phyloP scores from a whole-genome alignment of 2,113 vertebrate species.

The Rhynchomys soricoides region DNA sequence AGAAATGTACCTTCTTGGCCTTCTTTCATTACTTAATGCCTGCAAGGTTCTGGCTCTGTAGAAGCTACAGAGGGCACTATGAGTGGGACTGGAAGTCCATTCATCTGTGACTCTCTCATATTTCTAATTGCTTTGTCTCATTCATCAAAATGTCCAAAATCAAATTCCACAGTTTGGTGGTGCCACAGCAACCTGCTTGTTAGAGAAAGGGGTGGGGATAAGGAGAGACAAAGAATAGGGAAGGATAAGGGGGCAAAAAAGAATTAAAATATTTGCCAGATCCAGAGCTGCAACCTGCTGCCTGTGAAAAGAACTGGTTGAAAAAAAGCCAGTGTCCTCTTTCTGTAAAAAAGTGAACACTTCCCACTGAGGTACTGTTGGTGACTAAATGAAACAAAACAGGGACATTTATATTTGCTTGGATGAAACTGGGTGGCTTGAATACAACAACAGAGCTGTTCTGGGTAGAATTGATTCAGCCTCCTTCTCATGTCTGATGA shows the following conservation, averaged over 20 bases:
- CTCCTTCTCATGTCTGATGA: too few species aligned
- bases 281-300: conserved; percentile 57
- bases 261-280: conserved; percentile 76
- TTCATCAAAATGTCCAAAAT: conserved; percentile 99
- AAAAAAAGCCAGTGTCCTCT: too few species aligned
- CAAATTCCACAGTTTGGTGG: conserved; percentile 95
- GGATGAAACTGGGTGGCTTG: too few species aligned
- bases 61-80: conserved; percentile 99
- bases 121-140: conserved; percentile 95
- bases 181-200: conserved; percentile 85
- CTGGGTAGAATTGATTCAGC: too few species aligned
- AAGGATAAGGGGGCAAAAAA: background rate
- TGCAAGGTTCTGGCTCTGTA: conserved; percentile 98
- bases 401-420: too few species aligned
- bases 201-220: conserved; percentile 69
- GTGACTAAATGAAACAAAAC: too few species aligned
- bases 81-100: conserved; percentile 96
- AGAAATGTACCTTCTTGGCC: conserved; percentile 99
- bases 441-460: too few species aligned
- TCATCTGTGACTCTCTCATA: conserved; percentile 93
- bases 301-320: conserved; percentile 73
- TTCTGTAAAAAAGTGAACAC: too few species aligned
- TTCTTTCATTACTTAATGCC: conserved; percentile 98
- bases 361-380: too few species aligned
- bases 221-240: conserved; percentile 63